A percentile compares a stretch with the other conserved stretches of the same genome.
Evolutionary conservation across 1,140 invertebrate genomes (phyloP).

Genomic region (Antheraea pernyi): DNA sequence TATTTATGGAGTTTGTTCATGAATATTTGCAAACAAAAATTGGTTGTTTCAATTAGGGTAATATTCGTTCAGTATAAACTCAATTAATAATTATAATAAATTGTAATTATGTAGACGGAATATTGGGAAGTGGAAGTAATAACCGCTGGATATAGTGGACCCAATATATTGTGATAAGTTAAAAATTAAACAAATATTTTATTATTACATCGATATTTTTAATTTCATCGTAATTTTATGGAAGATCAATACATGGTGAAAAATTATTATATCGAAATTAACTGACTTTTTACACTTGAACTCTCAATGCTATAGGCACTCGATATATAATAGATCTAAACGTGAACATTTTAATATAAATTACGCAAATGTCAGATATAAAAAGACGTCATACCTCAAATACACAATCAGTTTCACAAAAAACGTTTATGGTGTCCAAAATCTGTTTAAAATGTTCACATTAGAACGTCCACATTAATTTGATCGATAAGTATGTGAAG

Average conservation of each 20-base stretch:
- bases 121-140: no score
- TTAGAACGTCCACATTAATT: conserved; percentile 49
- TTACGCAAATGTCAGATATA: conserved; percentile 54
- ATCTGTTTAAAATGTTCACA: conserved; percentile 70
- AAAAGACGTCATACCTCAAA: conserved; percentile 63
- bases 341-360: conserved; percentile 73
- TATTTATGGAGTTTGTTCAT: no score
- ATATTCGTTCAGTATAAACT: no score
- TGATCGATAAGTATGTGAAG: conserved; percentile 56
- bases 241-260: conserved; percentile 79
- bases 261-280: conserved; percentile 74
- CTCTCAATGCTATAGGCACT: conserved; percentile 77
- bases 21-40: no score
- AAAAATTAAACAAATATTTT: conserved; percentile 64
- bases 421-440: conserved; percentile 68
- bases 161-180: neutral
- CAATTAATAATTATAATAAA: no score
- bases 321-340: conserved; percentile 75
- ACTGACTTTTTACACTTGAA: conserved; percentile 77
- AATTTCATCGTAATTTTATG: conserved; percentile 79
- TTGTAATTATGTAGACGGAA: no score
- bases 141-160: no score
- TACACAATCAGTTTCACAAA: conserved; percentile 61
- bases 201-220: conserved; percentile 78
- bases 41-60: no score